phyloP scores from a whole-genome alignment of 1,140 invertebrate species.

The Nixonia krombeini region DNA sequence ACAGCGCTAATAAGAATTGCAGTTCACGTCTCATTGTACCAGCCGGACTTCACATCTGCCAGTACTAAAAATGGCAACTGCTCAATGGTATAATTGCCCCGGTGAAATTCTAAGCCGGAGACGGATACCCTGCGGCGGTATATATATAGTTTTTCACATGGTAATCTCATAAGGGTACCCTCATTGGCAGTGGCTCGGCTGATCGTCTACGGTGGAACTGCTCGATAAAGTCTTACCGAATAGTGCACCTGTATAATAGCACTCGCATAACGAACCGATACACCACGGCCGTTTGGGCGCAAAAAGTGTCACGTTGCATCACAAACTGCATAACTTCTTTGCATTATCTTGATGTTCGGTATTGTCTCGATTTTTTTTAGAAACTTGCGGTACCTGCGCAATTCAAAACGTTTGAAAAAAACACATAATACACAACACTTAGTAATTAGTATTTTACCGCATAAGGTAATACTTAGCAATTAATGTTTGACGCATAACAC shows the following conservation, averaged over 20 bases:
- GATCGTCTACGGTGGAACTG: constrained; percentile 20
- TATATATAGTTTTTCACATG: constrained; percentile 40
- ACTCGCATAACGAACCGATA: constrained; percentile 13
- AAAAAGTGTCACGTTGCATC: constrained; percentile 11
- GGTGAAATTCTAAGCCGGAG: constrained; percentile 23
- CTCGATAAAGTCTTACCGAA: constrained; percentile 18
- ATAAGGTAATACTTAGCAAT: no score
- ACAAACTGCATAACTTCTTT: no score
- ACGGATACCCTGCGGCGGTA: constrained; percentile 25
- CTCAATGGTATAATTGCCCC: constrained; percentile 17
- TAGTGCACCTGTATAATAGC: constrained; percentile 8
- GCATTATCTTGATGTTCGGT: no score
- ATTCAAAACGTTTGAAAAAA: no score
- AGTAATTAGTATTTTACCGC: no score
- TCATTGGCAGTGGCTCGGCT: constrained; percentile 31
- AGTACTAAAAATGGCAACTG: not conserved
- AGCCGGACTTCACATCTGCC: constrained; percentile 15
- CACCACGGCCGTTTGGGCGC: constrained; percentile 3
- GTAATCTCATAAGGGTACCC: constrained; percentile 56
- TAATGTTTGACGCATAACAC: no score
- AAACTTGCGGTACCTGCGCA: no score
- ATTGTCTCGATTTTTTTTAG: no score
- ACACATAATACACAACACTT: no score
- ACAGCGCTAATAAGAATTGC: constrained; percentile 6
- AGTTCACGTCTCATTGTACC: constrained; percentile 28